Evolutionary conservation across 2,888 invertebrate species (phyloP), one percentile per base, ranked within the genome.

Genomic region (Euplagia quadripunctaria): DNA sequence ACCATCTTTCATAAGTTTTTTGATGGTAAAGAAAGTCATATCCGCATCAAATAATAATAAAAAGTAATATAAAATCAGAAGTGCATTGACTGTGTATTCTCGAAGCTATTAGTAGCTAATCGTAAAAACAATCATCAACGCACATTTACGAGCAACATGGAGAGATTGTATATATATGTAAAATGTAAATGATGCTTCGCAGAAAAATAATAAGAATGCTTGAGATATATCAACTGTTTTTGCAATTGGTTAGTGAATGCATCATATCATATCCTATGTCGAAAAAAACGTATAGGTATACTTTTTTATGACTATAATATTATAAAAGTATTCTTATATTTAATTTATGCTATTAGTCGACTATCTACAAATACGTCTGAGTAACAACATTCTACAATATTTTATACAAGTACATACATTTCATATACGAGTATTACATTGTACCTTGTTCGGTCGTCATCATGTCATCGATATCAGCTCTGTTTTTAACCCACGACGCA

Each of bases 111-210:
- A 78, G 72, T 74, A 76, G 65, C 77, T 66, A 77, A 80, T 77
- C 76, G 74, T 85, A 84, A 85, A 84, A 84, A 84, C 78, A 82
- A 84, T 79, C 85, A 82, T 85, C 79, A 84, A 76, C 64, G 63
- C 73, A 73, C 76, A 75, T 79, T 78, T 77, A 79, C 70, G 76
- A 74, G 46, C 43, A 49, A 41, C 61, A 72, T 52, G 68, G 58
- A 68, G 70, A 77, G 74, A 81, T 72, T 73, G 73, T 73, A 31
- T 1, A 31, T 1, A 52, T 67, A 78, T 75, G 75, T 72, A 74
- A 7, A 64, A 81, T 76, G 77, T 69, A 79, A 81, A 81, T 79
- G 74, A 76, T 69, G 71, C 61, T 46, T 41, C 68, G 66, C 77
- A 72, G 72, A 76, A 63, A 63, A 69, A 72, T 70, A 49, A 67